These are phyloP conservation scores for Calidris pugnax DNA, from an alignment of 2,113 vertebrate genomes.

Conservation along the genomic window DNA sequence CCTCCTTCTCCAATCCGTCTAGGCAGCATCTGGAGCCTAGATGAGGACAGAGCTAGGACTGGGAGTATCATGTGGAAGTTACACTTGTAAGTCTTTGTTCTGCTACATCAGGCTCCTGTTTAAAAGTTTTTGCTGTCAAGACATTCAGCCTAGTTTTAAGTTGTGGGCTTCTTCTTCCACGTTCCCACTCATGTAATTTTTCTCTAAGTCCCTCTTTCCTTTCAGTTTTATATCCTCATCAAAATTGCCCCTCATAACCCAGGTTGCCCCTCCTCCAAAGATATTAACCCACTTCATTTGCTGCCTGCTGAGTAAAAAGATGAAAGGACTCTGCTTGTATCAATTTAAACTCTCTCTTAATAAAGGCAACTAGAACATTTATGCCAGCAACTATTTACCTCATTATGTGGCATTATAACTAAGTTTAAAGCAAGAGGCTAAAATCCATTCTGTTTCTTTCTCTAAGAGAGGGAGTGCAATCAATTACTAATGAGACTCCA, in stretches of 20 bases:
- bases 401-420: not conserved
- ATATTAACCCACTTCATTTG: not conserved
- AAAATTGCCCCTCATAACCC: not conserved
- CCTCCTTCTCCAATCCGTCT: not conserved
- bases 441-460: not conserved
- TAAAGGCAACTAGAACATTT: not conserved
- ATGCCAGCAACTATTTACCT: not conserved
- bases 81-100: fast-evolving
- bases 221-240: not conserved
- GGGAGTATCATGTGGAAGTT: not conserved
- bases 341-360: not conserved
- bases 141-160: not conserved
- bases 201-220: not conserved
- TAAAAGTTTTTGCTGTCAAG: not conserved
- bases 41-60: not conserved
- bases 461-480: not conserved
- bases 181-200: not conserved
- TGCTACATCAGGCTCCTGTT: not conserved
- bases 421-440: not conserved
- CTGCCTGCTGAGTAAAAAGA: not conserved
- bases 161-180: not conserved
- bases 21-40: not conserved
- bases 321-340: not conserved
- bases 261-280: not conserved
- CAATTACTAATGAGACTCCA: not conserved